A percentile compares a stretch with the other conserved stretches of the same genome.
Evolutionary conservation across 2,888 invertebrate genomes (phyloP).

Genomic region (Cephus pygmeus): DNA sequence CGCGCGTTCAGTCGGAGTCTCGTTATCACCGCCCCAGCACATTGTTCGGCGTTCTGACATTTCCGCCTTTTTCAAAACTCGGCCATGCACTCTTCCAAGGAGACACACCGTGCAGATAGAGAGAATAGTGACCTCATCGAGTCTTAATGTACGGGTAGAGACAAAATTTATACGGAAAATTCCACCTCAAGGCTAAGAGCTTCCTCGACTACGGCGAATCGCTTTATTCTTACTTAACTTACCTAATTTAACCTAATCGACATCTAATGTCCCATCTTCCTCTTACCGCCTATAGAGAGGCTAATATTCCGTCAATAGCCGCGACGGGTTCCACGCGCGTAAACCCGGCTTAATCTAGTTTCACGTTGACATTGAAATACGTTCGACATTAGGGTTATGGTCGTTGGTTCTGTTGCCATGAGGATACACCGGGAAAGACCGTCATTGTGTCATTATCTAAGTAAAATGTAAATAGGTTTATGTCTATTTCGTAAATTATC

Average conservation of each 20-base stretch:
- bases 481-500: not conserved
- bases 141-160: not conserved
- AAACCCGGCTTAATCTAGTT: not conserved
- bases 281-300: not conserved
- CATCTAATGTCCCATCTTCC: not conserved
- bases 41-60: slow-evolving; percentile 34
- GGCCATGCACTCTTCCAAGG: not conserved
- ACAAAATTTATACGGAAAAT: not conserved
- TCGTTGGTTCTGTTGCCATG: not conserved
- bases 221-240: not conserved
- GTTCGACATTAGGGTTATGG: not conserved
- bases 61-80: slow-evolving; percentile 7
- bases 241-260: not conserved
- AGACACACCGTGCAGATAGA: not conserved
- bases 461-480: not conserved
- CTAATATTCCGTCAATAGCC: not conserved
- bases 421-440: not conserved
- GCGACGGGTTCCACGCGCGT: not conserved
- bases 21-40: slow-evolving; percentile 40
- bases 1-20: slow-evolving; percentile 21
- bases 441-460: not conserved
- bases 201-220: not conserved
- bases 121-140: not conserved
- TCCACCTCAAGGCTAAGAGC: not conserved
- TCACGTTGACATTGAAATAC: not conserved